Evolutionary conservation across 2,888 invertebrate genomes (phyloP).

Genomic region (Falcaria lacertinaria): DNA sequence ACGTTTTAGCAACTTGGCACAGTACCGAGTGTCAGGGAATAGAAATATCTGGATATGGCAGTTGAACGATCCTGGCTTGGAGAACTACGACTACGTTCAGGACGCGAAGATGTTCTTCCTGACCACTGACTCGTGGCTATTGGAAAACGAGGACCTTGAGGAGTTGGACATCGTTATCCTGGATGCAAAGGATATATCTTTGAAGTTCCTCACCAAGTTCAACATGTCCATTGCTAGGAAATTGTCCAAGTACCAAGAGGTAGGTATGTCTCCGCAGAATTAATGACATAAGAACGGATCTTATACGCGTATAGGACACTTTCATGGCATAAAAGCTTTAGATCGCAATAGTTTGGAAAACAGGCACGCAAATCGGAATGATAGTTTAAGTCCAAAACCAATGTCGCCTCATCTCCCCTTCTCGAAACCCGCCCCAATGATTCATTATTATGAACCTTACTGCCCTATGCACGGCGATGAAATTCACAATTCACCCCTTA

Average conservation of each 20-base stretch:
- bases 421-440: too few relatives aligned
- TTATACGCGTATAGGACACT: too few relatives aligned
- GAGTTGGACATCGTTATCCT: constrained; percentile 53
- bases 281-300: too few relatives aligned
- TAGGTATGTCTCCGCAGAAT: too few relatives aligned
- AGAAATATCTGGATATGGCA: constrained; percentile 64
- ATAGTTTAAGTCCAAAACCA: too few relatives aligned
- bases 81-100: constrained; percentile 52
- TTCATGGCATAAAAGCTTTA: too few relatives aligned
- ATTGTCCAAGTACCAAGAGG: constrained; percentile 82
- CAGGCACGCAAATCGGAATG: too few relatives aligned
- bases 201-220: constrained; percentile 77
- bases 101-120: constrained; percentile 57
- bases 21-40: constrained; percentile 41
- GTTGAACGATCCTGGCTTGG: constrained; percentile 64
- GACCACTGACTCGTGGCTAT: constrained; percentile 50
- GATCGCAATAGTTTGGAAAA: too few relatives aligned
- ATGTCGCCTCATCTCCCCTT: too few relatives aligned
- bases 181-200: constrained; percentile 58
- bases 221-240: constrained; percentile 82
- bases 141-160: constrained; percentile 34
- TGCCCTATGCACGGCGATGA: too few relatives aligned
- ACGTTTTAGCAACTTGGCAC: constrained; percentile 50
- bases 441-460: too few relatives aligned
- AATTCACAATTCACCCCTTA: too few relatives aligned